A percentile compares a stretch with the other conserved stretches of the same genome.
Evolutionary conservation across 2,888 invertebrate species (phyloP).

Genomic region (Cyaniris semiargus): DNA sequence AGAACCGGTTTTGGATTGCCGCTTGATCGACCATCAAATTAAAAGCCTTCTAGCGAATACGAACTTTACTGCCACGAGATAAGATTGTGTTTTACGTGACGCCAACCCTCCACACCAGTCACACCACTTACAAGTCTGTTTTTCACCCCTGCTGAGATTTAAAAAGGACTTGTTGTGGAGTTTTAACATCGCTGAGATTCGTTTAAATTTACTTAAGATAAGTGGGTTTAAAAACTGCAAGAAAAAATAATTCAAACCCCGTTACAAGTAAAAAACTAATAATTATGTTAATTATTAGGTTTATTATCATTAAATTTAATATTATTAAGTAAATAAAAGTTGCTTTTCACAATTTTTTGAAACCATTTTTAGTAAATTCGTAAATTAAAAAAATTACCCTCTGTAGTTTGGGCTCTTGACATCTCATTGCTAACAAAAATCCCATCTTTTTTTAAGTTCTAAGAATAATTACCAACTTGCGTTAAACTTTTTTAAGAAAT

Average conservation of each 20-base stretch:
- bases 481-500: too few relatives aligned
- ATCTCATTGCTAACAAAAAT: too few relatives aligned
- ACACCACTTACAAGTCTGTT: constrained; percentile 55
- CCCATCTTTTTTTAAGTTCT: too few relatives aligned
- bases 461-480: too few relatives aligned
- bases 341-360: too few relatives aligned
- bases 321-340: neutral
- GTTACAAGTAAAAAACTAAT: neutral
- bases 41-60: constrained; percentile 52
- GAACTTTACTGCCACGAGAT: constrained; percentile 50
- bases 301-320: neutral
- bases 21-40: constrained; percentile 51
- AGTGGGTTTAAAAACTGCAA: neutral
- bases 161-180: constrained; percentile 60
- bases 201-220: constrained; percentile 42
- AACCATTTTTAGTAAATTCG: neutral
- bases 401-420: too few relatives aligned
- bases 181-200: constrained; percentile 45
- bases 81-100: constrained; percentile 41
- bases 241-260: neutral
- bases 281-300: neutral
- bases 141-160: constrained; percentile 69
- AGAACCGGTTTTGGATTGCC: constrained; percentile 65
- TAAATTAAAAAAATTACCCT: neutral
- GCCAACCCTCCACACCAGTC: constrained; percentile 46